A percentile compares a stretch with the other conserved stretches of the same genome.
These are phyloP conservation scores for Orthosia gothica DNA, from an alignment of 2,888 invertebrate genomes.

Conservation along the genomic window DNA sequence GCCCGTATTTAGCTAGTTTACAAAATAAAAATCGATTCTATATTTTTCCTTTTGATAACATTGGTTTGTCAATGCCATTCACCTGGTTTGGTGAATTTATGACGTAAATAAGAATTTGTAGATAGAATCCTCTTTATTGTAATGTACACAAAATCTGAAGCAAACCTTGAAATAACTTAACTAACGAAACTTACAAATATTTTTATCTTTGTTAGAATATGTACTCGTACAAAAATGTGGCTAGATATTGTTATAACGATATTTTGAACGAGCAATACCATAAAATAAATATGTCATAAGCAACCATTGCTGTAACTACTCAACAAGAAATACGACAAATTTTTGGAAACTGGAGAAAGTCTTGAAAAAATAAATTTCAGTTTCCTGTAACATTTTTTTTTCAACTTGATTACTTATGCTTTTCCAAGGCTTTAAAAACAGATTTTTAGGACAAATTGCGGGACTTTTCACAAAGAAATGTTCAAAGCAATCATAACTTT, in stretches of 20 bases:
- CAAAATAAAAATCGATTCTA: too few species aligned
- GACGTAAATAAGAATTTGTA: too few species aligned
- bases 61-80: too few species aligned
- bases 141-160: not conserved
- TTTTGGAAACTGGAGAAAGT: not conserved
- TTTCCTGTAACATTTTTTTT: not conserved
- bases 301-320: not conserved
- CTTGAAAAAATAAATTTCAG: not conserved
- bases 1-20: too few species aligned
- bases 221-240: not conserved
- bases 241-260: not conserved
- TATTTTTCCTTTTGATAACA: too few species aligned
- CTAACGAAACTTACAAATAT: not conserved
- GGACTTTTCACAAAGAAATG: not conserved
- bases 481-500: conserved; percentile 20
- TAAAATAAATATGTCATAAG: conserved; percentile 4
- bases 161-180: not conserved
- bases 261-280: not conserved
- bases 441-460: conserved; percentile 3
- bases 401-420: not conserved
- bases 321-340: not conserved
- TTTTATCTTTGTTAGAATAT: not conserved
- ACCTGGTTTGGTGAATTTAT: too few species aligned
- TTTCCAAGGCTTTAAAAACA: not conserved
- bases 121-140: not conserved